These are phyloP conservation scores for Lampris megalopsis DNA, from an alignment of 2,113 vertebrate species.

Conservation along the genomic window DNA sequence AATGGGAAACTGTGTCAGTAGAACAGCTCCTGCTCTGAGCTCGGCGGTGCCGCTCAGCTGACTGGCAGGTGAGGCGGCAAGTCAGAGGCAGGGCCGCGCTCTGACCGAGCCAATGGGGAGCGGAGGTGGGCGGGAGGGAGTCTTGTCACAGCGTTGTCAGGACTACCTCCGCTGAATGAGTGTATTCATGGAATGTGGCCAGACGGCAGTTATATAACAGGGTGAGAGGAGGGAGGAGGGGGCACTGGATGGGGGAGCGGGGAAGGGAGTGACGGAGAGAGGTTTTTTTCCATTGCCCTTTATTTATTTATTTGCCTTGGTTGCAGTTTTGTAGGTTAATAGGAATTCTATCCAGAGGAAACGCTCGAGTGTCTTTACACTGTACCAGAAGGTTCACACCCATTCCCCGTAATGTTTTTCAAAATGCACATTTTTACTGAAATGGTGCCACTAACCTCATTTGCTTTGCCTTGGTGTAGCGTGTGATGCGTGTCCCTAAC, in stretches of 20 bases:
- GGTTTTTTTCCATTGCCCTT: conserved; percentile 64
- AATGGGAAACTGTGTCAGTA: conserved; percentile 84
- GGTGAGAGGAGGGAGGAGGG: conserved; percentile 47
- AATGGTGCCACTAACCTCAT: conserved; percentile 4
- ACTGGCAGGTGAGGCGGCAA: conserved; percentile 70
- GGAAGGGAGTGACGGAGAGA: conserved; percentile 61
- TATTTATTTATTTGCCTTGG: conserved; percentile 72
- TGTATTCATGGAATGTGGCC: conserved; percentile 80
- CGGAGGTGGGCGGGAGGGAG: conserved; percentile 29
- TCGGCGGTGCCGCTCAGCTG: conserved; percentile 64
- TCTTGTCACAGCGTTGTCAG: conserved; percentile 67
- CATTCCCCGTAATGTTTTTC: not conserved
- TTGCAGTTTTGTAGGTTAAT: conserved; percentile 28
- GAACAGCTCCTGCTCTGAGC: conserved; percentile 74
- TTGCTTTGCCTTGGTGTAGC: not conserved
- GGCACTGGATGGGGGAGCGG: conserved; percentile 29
- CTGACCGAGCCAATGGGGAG: conserved; percentile 63
- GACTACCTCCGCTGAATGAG: conserved; percentile 81
- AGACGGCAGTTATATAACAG: conserved; percentile 83
- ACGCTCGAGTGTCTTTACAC: conserved; percentile 24
- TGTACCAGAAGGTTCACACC: conserved; percentile 6
- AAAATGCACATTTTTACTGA: no score
- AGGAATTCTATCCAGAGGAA: conserved; percentile 31
- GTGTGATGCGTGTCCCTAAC: conserved; percentile 47
- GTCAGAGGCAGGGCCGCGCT: conserved; percentile 35